Percentiles rank a stretch among this genome's conserved stretches.
Evolutionary conservation across 2,888 invertebrate genomes (phyloP).

Genomic region (Melitaea athalia): DNA sequence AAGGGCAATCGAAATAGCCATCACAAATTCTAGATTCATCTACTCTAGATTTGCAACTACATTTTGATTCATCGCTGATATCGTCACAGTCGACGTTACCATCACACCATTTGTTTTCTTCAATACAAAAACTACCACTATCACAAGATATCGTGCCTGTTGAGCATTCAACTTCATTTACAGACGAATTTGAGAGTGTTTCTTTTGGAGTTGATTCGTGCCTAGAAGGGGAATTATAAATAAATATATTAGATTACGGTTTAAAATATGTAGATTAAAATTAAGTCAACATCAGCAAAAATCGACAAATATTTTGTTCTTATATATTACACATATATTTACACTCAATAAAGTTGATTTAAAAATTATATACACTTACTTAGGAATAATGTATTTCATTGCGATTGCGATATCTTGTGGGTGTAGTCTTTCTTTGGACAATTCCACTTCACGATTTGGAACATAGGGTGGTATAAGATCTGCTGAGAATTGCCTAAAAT

Average conservation of each 20-base stretch:
- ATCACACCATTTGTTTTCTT: constrained; percentile 85
- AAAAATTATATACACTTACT: constrained; percentile 52
- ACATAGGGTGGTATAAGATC: constrained; percentile 42
- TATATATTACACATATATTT: not conserved
- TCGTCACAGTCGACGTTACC: constrained; percentile 88
- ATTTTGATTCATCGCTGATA: constrained; percentile 88
- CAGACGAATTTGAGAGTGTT: constrained; percentile 45
- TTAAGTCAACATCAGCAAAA: not conserved
- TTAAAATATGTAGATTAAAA: not conserved
- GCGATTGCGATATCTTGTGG: constrained; percentile 69
- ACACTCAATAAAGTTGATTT: not conserved
- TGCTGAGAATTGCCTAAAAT: constrained; percentile 49
- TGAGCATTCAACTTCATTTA: constrained; percentile 58
- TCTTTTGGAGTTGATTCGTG: constrained; percentile 41
- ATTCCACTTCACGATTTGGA: constrained; percentile 51
- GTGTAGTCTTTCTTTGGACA: constrained; percentile 53
- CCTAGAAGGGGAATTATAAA: constrained; percentile 42
- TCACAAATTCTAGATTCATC: constrained; percentile 87
- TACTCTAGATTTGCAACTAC: constrained; percentile 88
- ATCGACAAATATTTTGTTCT: not conserved
- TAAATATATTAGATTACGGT: not conserved
- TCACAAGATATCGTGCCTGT: constrained; percentile 57
- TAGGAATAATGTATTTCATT: constrained; percentile 53
- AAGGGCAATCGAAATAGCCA: constrained; percentile 91
- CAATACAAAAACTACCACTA: constrained; percentile 78